Conservation (phyloP, 2,797 vertebrate genomes). For the Acanthiza pusilla region DNA sequence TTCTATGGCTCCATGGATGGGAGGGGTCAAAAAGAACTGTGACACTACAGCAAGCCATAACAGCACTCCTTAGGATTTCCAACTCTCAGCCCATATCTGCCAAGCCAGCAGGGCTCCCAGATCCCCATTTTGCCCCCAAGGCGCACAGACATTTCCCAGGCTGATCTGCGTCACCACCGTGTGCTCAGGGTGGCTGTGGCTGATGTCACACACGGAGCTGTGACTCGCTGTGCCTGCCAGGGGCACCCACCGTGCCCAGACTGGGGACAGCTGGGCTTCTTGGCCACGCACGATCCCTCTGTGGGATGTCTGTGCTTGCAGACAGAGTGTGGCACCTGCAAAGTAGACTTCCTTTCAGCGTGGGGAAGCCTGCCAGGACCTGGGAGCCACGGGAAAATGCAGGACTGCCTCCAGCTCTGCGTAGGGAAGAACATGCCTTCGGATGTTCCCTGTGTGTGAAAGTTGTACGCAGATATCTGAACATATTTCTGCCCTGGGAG, state of each 20-base stretch:
- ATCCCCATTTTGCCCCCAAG: neutral
- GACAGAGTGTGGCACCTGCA: constrained; percentile 12
- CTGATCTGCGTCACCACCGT: neutral
- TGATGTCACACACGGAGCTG: neutral
- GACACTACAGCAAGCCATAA: neutral
- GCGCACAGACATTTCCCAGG: neutral
- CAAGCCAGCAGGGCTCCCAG: neutral
- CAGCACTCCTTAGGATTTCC: neutral
- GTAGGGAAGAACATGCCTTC: neutral
- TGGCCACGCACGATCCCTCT: neutral
- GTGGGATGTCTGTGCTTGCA: constrained; percentile 4
- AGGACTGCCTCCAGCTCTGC: neutral
- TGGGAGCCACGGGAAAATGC: neutral
- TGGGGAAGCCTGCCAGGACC: neutral
- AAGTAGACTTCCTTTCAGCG: neutral
- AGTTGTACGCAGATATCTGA: neutral
- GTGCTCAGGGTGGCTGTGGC: neutral
- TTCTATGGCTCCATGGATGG: too few species aligned
- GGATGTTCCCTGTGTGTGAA: fast-evolving
- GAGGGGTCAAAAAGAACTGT: neutral
- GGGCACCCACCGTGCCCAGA: neutral
- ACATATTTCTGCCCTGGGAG: neutral
- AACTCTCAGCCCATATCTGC: fast-evolving
- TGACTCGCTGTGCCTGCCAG: neutral
- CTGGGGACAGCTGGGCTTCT: constrained; percentile 2